Base-by-base conservation (phyloP, 2,797 vertebrate genomes). In the Mionectes olivaceus region DNA sequence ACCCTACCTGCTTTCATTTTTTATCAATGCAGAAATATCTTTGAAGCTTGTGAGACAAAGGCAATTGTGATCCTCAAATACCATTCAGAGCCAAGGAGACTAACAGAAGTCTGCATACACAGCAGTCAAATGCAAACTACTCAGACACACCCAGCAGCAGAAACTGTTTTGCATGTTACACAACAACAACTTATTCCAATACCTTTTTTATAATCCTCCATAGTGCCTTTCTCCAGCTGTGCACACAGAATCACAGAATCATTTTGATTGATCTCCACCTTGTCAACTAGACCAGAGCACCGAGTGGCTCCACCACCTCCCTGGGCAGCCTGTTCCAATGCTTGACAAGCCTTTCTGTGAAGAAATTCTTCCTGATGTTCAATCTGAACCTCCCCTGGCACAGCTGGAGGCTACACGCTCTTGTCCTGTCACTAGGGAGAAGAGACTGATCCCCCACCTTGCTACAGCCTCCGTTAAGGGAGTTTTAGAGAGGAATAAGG, bases 401-500 rank as follows among this genome's bases (percentile, higher is more conserved):
- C 24, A 44, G 6, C n/a, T 32, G 30, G 24, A 64, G 14, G 28
- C 21, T 28, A 19, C 13, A n/a, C 64, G 17, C 28, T 70, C 32
- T 18, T 2, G 3, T 52, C 23, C 12, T 50, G 13, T 23, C n/a
- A 39, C n/a, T 30, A 64, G 17, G 13, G 10, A 30, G 24, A 33
- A 83, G 37, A 77, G 28, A 15, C 13, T 7, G n/a, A 43, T 30
- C 3, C 7, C 9, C 9, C 49, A 32, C 19, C 9, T 28, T n/a
- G 19, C 5, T 61, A 8, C 19, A 49, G 8, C 4, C 9, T 25
- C 32, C 49, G 50, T 2, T 22, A 28, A 39, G 19, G 23, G 5
- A 53, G 7, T 3, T 83, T 6, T 30, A 18, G 23, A 43, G 27
- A 28, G 16, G 1, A 3, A 30, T 2, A 22, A 16, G 3, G 9